These are phyloP conservation scores for Aradophagus sp. DNA, from an alignment of 1,140 invertebrate genomes.

Conservation along the genomic window DNA sequence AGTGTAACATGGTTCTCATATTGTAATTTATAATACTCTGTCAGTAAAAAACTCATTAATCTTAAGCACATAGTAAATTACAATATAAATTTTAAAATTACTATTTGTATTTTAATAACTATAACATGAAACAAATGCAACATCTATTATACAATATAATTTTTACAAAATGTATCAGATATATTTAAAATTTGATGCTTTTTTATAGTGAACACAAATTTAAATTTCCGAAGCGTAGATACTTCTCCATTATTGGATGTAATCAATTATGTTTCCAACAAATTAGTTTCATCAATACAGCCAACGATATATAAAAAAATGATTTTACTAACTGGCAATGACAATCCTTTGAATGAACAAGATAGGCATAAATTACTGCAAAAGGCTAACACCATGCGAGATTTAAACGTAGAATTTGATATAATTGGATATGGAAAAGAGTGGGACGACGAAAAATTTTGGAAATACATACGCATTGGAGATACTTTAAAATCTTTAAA, in stretches of 20 bases:
- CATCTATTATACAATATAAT: no score
- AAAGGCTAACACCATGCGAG: slow-evolving; percentile 23
- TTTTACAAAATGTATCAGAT: no score
- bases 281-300: slow-evolving; percentile 16
- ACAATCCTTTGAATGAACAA: slow-evolving; percentile 34
- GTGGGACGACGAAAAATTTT: slow-evolving; percentile 41
- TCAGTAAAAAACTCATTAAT: no score
- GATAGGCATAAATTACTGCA: slow-evolving; percentile 27
- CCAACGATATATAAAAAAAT: slow-evolving; percentile 37
- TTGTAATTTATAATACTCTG: no score
- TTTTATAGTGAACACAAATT: slow-evolving; percentile 31
- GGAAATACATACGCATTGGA: slow-evolving; percentile 32
- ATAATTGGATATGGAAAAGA: slow-evolving; percentile 13
- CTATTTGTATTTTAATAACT: no score
- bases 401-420: slow-evolving; percentile 32
- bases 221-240: slow-evolving; percentile 9
- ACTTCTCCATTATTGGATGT: slow-evolving; percentile 30
- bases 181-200: background rate
- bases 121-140: no score
- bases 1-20: no score
- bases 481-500: slow-evolving; percentile 5
- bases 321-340: slow-evolving; percentile 31
- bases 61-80: no score
- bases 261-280: slow-evolving; percentile 23
- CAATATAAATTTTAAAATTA: no score